A percentile compares a stretch with the other conserved stretches of the same genome.
phyloP scores from a whole-genome alignment of 2,888 invertebrate genomes.

The Archaeoteleia sp. region DNA sequence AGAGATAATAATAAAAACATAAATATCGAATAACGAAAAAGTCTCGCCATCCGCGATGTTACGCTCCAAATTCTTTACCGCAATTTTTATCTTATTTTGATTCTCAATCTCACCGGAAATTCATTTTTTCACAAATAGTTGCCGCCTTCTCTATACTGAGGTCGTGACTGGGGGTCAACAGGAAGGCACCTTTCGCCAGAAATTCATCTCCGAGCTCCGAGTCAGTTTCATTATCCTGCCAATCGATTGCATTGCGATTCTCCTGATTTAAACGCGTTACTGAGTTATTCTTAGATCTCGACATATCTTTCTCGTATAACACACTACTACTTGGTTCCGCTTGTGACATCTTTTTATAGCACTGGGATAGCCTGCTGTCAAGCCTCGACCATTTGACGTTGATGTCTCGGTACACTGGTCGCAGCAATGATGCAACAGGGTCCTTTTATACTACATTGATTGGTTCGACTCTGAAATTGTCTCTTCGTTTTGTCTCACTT shows the following conservation, averaged over 20 bases:
- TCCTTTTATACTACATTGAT: conserved; percentile 59
- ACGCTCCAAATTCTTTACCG: conserved; percentile 29
- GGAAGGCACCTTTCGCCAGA: conserved; percentile 87
- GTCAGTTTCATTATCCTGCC: conserved; percentile 81
- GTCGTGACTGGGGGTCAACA: conserved; percentile 90
- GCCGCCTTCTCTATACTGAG: conserved; percentile 90
- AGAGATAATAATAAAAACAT: conserved; percentile 18
- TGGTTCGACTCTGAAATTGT: conserved; percentile 19
- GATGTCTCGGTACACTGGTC: conserved; percentile 63
- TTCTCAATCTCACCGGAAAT: conserved; percentile 77
- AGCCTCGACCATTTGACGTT: conserved; percentile 43
- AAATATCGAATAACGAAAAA: conserved; percentile 37
- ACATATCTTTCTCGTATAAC: conserved; percentile 69
- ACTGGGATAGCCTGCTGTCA: conserved; percentile 51
- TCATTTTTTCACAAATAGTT: conserved; percentile 91
- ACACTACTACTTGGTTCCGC: conserved; percentile 63
- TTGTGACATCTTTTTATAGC: conserved; percentile 70
- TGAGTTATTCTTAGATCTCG: conserved; percentile 69
- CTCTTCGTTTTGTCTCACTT: not conserved
- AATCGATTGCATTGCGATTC: conserved; percentile 75
- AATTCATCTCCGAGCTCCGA: conserved; percentile 87
- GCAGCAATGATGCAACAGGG: conserved; percentile 52
- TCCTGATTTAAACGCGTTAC: conserved; percentile 67
- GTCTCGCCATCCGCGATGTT: conserved; percentile 35
- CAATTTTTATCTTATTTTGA: conserved; percentile 4